Evolutionary conservation across 2,888 invertebrate genomes (phyloP), one percentile per base, ranked within the genome.

Genomic region (Tachina fera): DNA sequence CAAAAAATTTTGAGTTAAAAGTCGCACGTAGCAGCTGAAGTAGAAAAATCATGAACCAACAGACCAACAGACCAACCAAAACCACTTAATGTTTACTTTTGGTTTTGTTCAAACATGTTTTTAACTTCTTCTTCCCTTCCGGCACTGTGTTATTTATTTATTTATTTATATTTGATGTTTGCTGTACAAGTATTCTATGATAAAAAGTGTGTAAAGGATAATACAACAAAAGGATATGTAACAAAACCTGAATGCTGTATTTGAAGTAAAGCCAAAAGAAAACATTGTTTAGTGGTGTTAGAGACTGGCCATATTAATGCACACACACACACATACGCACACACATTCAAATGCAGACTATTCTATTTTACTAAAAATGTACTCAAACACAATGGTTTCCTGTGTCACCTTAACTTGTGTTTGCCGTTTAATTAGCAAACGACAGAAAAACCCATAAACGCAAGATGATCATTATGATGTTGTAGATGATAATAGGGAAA

Each of bases 401-500:
- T 71, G 86, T 86, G 76, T 86, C 86, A 86, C 86, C 86, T 83
- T 72, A 86, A 83, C 86, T 86, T 76, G 72, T 79, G 83, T 83
- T 83, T 86, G 86, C 83, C 83, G 86, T 86, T 86, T 86, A 86
- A 86, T 86, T 86, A 86, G 83, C 79, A 79, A 76, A 72, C 71
- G 67, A 83, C 79, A 86, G 83, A 83, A 71, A 76, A 86, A 76
- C 47, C 76, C 79, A 80, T 83, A 83, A 86, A 86, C 83, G 60
- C 70, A 75, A 67, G 39, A 72, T 78, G 82, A 82, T 81, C 77
- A 70, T 60, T 41, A 65, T 53, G 43, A 60, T 43, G 82, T 41
- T 43, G 68, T 31, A 22, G 77, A 60, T 39, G 76, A 47, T 51
- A 19, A 61, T 51, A 68, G 45, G 56, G 39, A 65, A 74, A 58